Conservation (phyloP, 2,797 vertebrate species). For the Megaceryle alcyon region DNA sequence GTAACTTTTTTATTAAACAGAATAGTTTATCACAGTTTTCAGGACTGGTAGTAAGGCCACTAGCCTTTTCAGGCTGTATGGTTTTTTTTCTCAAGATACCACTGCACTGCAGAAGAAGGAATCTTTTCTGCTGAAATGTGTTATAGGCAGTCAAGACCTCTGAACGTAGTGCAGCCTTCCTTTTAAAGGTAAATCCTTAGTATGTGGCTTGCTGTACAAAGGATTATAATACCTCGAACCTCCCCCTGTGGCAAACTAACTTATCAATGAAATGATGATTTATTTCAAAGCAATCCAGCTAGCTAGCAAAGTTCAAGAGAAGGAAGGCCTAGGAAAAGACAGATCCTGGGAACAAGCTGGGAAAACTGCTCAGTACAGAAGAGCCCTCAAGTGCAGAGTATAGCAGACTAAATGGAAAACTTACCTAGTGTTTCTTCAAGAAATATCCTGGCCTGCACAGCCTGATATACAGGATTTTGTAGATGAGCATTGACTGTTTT, state of each 20-base stretch:
- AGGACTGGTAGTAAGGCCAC: background rate
- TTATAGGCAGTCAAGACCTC: background rate
- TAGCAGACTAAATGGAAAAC: background rate
- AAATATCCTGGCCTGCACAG: rapidly evolving
- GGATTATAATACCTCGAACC: background rate
- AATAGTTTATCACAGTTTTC: background rate
- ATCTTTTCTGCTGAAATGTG: background rate
- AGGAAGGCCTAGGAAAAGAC: background rate
- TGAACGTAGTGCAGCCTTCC: background rate
- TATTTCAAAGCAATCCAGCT: background rate
- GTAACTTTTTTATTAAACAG: background rate
- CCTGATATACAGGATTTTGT: background rate
- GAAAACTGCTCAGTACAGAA: background rate
- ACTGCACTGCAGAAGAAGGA: background rate
- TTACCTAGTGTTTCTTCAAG: background rate
- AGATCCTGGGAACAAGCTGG: background rate
- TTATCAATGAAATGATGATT: background rate
- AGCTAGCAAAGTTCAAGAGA: background rate
- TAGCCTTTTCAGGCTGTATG: background rate
- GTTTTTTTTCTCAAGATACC: background rate
- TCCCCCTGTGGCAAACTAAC: background rate
- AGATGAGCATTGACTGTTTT: background rate
- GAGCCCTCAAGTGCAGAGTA: background rate
- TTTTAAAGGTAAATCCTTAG: background rate
- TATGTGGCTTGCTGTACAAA: background rate